Base-by-base conservation (phyloP, 2,797 vertebrate genomes). In the Paratrypauchen microcephalus region DNA sequence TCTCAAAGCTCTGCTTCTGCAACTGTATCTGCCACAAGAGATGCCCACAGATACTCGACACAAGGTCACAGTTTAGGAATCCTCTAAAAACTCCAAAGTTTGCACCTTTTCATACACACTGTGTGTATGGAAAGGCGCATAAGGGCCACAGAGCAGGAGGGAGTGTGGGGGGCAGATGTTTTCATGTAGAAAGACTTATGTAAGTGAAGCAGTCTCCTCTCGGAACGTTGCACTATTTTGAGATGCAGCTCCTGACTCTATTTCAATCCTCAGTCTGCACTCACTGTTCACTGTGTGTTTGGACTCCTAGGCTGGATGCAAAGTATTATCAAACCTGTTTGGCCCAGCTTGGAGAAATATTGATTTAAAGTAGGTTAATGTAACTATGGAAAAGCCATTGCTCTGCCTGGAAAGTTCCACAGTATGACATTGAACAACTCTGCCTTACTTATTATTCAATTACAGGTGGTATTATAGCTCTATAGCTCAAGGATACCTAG, bases 11-110 rank as follows among this genome's bases (percentile, higher is more conserved):
- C 75, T 15, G 41, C 4, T 4, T 70, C 74, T 73, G 73, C 15
- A 15, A 70, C 74, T 73, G 73, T 74, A 21, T 68, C 73, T 81
- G 80, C 84, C 82, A 81, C 68, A 67, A 50, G 48, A 70, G 79
- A 82, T 81, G 74, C 72, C 75, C 71, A 66, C 52, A 72, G 65
- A 68, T 57, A 45, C 16, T 73, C 69, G 68, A 63, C 50, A 66
- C 39, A 66, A 48, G 52, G 11, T 55, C 32, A 28, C 66, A 71
- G 66, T 70, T 68, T 36, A 48, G 23, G 39, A 32, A 30, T 55
- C 39, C 66, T 41, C n/a, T 62, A 52, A 47, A 26, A 45, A 26
- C 6, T 48, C 18, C 0, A 61, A 61, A n/a, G 32, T 36, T 36
- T 36, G 32, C 32, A 36, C 32, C 32, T 36, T 36, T 32, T 63